Percentiles rank a stretch among this genome's conserved stretches.
Conservation (phyloP, 2,113 vertebrate species). For the Scytalopus superciliaris region DNA sequence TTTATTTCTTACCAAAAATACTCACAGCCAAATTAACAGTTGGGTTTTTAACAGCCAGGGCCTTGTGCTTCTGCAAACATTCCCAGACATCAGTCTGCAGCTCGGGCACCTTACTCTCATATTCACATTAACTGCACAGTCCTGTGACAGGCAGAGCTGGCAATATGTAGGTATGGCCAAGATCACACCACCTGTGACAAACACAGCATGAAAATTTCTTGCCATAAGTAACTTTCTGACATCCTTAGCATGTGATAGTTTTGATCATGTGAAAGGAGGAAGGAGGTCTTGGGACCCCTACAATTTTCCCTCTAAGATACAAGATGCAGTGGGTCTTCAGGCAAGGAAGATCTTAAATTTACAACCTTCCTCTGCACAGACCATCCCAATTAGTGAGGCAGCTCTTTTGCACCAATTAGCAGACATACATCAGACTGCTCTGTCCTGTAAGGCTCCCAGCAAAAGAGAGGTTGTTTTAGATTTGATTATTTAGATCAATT, state of each 20-base stretch:
- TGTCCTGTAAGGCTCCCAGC: not conserved
- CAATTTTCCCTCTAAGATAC: not conserved
- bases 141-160: not conserved
- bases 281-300: not conserved
- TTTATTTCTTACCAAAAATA: not conserved
- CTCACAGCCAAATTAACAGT: not conserved
- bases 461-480: not conserved
- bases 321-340: not conserved
- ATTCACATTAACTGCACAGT: not conserved
- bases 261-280: not conserved
- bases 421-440: not conserved
- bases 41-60: not conserved
- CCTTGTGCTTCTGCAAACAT: not conserved
- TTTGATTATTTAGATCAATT: not conserved
- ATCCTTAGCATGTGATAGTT: not conserved
- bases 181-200: not conserved
- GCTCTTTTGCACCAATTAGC: not conserved
- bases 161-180: not conserved
- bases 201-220: not conserved
- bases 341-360: not conserved
- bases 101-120: not conserved
- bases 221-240: not conserved
- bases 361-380: not conserved
- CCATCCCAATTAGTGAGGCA: not conserved
- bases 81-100: not conserved